These are phyloP conservation scores for Ichneumoninae sp. DNA, from an alignment of 2,888 invertebrate genomes.

Conservation along the genomic window DNA sequence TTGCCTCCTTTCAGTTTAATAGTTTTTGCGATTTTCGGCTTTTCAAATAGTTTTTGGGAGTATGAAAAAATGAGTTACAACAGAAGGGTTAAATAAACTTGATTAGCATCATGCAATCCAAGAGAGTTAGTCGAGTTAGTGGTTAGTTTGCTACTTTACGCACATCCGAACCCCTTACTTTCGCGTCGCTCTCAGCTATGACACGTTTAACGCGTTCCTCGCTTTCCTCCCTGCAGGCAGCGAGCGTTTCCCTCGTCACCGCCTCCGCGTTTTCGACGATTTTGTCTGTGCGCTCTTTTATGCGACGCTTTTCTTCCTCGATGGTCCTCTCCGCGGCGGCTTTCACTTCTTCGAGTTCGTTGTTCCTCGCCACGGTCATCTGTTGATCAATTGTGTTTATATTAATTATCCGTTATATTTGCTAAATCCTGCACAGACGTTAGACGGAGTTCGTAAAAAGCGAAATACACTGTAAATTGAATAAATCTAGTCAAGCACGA, in stretches of 20 bases:
- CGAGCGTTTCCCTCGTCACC: constrained; percentile 77
- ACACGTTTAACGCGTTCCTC: constrained; percentile 78
- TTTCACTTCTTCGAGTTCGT: constrained; percentile 74
- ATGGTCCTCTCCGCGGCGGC: constrained; percentile 72
- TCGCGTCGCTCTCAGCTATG: constrained; percentile 78
- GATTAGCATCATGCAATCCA: constrained; percentile 4
- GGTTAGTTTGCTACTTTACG: constrained; percentile 65
- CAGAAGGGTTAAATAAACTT: neutral
- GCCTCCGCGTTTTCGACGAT: constrained; percentile 78
- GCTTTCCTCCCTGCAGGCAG: constrained; percentile 78
- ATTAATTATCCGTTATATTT: constrained; percentile 1
- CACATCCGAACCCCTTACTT: constrained; percentile 73
- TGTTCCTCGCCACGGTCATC: constrained; percentile 74
- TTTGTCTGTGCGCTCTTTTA: constrained; percentile 75
- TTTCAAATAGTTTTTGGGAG: neutral
- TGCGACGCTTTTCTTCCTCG: constrained; percentile 76
- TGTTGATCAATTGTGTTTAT: constrained; percentile 44
- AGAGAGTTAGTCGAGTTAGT: constrained; percentile 36
- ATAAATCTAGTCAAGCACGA: too few relatives aligned
- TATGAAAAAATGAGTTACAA: neutral
- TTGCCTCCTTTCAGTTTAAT: too few relatives aligned
- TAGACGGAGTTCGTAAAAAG: neutral
- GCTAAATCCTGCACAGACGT: neutral
- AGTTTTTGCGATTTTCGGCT: neutral
- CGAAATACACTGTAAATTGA: too few relatives aligned